Percentiles rank a stretch among this genome's conserved stretches.
These are phyloP conservation scores for Dissostichus mawsoni DNA, from an alignment of 2,113 vertebrate genomes.

Conservation along the genomic window DNA sequence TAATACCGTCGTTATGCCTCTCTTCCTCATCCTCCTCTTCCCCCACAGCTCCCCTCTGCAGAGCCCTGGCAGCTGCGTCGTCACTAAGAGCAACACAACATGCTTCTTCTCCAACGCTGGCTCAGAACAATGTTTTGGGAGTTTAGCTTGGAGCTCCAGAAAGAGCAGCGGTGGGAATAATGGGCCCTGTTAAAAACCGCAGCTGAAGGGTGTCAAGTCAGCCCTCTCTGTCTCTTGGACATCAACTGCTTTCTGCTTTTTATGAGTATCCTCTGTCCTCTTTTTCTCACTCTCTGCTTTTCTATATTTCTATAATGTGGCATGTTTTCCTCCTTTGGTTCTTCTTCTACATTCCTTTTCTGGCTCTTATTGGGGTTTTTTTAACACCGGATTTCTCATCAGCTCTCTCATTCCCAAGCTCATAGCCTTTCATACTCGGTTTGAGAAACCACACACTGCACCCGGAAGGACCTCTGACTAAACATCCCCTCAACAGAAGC, in stretches of 20 bases:
- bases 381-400: conserved; percentile 36
- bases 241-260: conserved; percentile 46
- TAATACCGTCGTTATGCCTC: conserved; percentile 64
- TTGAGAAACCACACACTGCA: conserved; percentile 50
- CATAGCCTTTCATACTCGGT: conserved; percentile 71
- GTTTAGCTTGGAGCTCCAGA: conserved; percentile 61
- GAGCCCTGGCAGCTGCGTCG: conserved; percentile 69
- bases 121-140: conserved; percentile 62
- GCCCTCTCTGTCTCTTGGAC: conserved; percentile 51
- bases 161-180: conserved; percentile 64
- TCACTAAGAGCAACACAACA: conserved; percentile 50
- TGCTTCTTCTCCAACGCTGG: conserved; percentile 69
- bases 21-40: conserved; percentile 32
- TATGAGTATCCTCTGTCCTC: conserved; percentile 23
- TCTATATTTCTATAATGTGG: neutral
- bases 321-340: conserved; percentile 6
- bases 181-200: conserved; percentile 67
- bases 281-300: conserved; percentile 8
- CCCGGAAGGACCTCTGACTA: conserved; percentile 62
- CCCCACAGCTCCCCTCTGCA: conserved; percentile 49
- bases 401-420: conserved; percentile 41
- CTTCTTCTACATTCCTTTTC: conserved; percentile 23
- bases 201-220: conserved; percentile 66
- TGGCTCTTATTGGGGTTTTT: conserved; percentile 24
- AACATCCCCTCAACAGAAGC: conserved; percentile 59